phyloP scores from a whole-genome alignment of 1,140 invertebrate species.

The Pseudomyrmex flavicornis region DNA sequence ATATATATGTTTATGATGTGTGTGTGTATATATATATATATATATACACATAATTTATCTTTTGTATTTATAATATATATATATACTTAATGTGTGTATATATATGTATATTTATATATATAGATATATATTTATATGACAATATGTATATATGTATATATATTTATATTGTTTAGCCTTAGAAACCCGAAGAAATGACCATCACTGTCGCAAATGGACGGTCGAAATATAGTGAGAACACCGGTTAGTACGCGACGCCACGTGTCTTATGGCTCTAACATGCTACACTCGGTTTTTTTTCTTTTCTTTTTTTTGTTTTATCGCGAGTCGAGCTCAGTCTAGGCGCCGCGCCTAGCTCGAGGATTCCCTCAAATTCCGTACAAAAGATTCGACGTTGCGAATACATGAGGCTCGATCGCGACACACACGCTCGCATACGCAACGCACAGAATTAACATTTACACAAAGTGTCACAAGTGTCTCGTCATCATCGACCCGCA shows the following conservation, averaged over 20 bases:
- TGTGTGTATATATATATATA: constrained; percentile 75
- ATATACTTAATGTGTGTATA: constrained; percentile 52
- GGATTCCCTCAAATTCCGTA: constrained; percentile 58
- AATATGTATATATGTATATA: constrained; percentile 64
- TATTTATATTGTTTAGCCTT: constrained; percentile 70
- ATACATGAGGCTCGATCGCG: constrained; percentile 40
- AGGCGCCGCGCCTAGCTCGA: constrained; percentile 71
- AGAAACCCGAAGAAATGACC: constrained; percentile 76
- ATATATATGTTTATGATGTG: constrained; percentile 46
- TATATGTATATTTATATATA: constrained; percentile 70
- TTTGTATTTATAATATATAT: constrained; percentile 18
- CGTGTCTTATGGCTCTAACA: constrained; percentile 76
- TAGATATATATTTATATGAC: constrained; percentile 64
- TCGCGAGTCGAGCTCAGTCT: constrained; percentile 80
- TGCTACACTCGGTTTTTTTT: constrained; percentile 33
- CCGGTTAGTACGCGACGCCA: constrained; percentile 74
- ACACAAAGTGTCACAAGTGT: not conserved
- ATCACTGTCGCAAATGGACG: constrained; percentile 81
- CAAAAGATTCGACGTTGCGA: constrained; percentile 20
- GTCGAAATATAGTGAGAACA: constrained; percentile 77
- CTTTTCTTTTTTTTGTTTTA: too few relatives aligned
- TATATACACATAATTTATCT: constrained; percentile 37
- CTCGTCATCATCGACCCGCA: not conserved
- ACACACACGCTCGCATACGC: too few relatives aligned
- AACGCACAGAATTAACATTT: constrained; percentile 20